Conservation (phyloP, 2,797 vertebrate genomes). For the Dipus sagitta region DNA sequence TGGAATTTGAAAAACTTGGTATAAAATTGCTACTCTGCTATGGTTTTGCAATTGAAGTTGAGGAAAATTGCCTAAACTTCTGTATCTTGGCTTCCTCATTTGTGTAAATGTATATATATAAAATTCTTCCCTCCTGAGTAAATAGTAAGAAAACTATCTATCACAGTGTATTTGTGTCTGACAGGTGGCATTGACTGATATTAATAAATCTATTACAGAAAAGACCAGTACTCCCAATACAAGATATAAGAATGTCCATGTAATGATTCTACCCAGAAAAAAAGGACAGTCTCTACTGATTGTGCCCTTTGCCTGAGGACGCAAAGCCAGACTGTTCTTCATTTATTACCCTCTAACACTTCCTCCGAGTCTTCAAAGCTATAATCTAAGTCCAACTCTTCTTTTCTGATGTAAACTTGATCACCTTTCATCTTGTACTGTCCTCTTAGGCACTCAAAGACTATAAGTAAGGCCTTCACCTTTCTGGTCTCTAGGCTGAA, state of each 20-base stretch:
- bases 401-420: conserved; percentile 52
- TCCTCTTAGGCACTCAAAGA: conserved; percentile 56
- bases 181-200: background rate
- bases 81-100: background rate
- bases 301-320: conserved; percentile 6
- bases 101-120: background rate
- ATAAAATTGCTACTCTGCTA: background rate
- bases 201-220: background rate
- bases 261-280: background rate
- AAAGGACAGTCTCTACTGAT: background rate
- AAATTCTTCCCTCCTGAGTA: background rate
- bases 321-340: background rate
- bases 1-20: background rate
- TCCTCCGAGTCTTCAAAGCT: background rate
- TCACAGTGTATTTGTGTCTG: background rate
- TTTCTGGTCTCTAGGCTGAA: conserved; percentile 39
- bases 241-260: background rate
- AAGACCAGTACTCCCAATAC: no score
- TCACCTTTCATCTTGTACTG: conserved; percentile 55
- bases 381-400: conserved; percentile 28
- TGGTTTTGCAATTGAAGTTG: background rate
- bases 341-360: conserved; percentile 53
- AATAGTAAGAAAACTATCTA: background rate
- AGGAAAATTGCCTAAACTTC: background rate
- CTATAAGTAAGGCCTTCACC: background rate